Evolutionary conservation across 2,113 vertebrate species (phyloP), one percentile per base, ranked within the genome.

Genomic region (Coregonus clupeaformis): DNA sequence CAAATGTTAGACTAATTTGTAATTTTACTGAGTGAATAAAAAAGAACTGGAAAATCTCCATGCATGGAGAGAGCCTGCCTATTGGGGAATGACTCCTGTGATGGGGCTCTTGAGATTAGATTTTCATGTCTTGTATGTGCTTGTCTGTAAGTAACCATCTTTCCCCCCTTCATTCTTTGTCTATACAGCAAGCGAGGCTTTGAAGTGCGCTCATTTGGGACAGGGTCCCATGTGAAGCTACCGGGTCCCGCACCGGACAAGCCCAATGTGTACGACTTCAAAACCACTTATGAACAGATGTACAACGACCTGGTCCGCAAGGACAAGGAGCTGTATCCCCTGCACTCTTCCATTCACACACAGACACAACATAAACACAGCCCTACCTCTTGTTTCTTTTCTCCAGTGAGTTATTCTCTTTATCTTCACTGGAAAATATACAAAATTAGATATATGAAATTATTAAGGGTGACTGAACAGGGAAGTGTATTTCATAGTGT

Each of bases 251-350:
- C 97, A 27, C 98, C 97, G 18, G 98, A 99, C 95, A 99, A 98
- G 91, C 98, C 98, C 16, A 99, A 99, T 89, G 96, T 99, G 89
- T 99, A 98, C 62, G 98, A 99, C 94, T 99, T 99, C 96, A 99
- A 98, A 96, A 99, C 97, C 55, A 97, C 97, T 83, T 99, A 99
- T 89, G 96, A 98, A 92, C 97, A 99, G 97, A 99, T 99, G 98
- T 99, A 99, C 96, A 98, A 94, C 94, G 98, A 99, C 88, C 95
- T 99, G 85, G 96, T 99, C 93, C 97, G 96, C 94, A 99, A 99
- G 93, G 98, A 99, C 95, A 99, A 99, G 95, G 98, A 99, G 94
- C 96, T 99, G 98, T 98, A 99, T 99, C 98, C 97, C 95, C 88
- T 70, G n/a, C 78, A 69, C 59, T 47, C 62, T 13, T 65, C 52